These are phyloP conservation scores for Sphaeramia orbicularis DNA, from an alignment of 2,797 vertebrate genomes.

Conservation along the genomic window DNA sequence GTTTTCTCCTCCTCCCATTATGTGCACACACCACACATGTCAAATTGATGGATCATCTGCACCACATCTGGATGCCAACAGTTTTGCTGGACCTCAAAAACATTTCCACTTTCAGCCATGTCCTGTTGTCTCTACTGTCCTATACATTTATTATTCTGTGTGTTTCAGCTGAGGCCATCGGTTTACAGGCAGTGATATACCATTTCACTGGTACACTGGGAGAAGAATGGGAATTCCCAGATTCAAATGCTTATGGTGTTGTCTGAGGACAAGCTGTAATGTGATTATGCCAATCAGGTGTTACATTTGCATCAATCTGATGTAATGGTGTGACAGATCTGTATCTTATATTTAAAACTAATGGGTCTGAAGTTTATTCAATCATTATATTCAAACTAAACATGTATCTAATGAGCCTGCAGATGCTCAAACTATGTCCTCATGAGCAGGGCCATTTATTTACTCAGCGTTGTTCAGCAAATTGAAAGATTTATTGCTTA, in stretches of 20 bases:
- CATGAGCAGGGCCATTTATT: constrained; percentile 10
- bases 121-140: constrained; percentile 10
- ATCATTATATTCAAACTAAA: constrained; percentile 19
- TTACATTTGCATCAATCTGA: constrained; percentile 10
- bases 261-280: background rate
- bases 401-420: background rate
- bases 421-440: constrained; percentile 6
- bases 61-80: constrained; percentile 36
- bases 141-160: background rate
- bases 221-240: constrained; percentile 5
- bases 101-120: constrained; percentile 15
- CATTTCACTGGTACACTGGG: constrained; percentile 1
- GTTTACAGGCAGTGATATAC: constrained; percentile 30
- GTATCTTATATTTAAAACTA: background rate
- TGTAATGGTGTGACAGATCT: constrained; percentile 9
- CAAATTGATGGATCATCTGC: constrained; percentile 42
- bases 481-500: constrained; percentile 29
- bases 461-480: constrained; percentile 6
- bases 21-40: constrained; percentile 33
- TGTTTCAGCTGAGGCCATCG: constrained; percentile 23
- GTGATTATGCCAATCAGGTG: constrained; percentile 5
- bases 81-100: constrained; percentile 10
- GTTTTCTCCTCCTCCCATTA: constrained; percentile 4
- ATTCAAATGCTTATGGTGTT: constrained; percentile 8
- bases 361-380: constrained; percentile 20